phyloP scores from a whole-genome alignment of 2,888 invertebrate genomes.

The Atethmia centrago region DNA sequence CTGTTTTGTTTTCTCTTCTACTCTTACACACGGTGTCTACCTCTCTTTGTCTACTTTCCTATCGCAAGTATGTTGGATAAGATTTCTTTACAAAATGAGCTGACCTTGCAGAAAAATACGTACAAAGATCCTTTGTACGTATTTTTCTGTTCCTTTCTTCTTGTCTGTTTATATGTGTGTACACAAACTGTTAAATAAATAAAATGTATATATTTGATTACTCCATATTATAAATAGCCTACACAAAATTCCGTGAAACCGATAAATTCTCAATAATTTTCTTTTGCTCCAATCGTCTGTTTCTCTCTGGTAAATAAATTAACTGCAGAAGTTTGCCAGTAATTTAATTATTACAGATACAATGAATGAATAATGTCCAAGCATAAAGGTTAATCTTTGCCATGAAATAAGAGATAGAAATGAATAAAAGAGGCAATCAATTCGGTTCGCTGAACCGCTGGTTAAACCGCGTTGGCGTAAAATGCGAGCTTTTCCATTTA shows the following conservation, averaged over 20 bases:
- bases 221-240: not conserved
- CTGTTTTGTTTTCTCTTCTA: too few species aligned
- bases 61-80: too few species aligned
- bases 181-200: too few species aligned
- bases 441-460: constrained; percentile 59
- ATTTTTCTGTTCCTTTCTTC: too few species aligned
- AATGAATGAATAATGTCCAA: constrained; percentile 66
- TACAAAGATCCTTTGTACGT: too few species aligned
- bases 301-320: constrained; percentile 19
- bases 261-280: not conserved
- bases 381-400: constrained; percentile 67
- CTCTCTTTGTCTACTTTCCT: too few species aligned
- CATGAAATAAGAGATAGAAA: constrained; percentile 68
- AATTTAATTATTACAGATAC: constrained; percentile 67
- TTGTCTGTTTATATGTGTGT: too few species aligned
- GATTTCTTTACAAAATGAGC: too few species aligned
- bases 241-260: not conserved
- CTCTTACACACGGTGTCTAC: too few species aligned
- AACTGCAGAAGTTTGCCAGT: constrained; percentile 60
- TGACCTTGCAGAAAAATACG: too few species aligned
- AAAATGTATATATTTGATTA: constrained; percentile 1
- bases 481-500: constrained; percentile 49
- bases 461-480: constrained; percentile 46
- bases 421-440: constrained; percentile 72
- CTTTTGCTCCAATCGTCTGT: not conserved